Evolutionary conservation across 92 coral and sea anemone genomes (phyloP).

Genomic region (Metridium senile): DNA sequence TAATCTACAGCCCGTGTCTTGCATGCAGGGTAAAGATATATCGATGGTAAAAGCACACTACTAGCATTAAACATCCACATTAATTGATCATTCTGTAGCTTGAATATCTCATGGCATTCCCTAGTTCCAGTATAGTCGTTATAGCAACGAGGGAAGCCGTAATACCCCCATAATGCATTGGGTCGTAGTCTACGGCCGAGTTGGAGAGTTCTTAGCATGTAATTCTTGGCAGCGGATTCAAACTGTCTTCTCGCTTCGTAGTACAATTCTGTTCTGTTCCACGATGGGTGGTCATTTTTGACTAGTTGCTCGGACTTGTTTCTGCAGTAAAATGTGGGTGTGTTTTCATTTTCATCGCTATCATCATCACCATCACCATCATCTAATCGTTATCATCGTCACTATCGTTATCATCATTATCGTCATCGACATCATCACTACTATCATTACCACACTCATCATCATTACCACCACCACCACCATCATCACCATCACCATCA

Average conservation of each 20-base stretch:
- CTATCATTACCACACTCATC: too few relatives aligned
- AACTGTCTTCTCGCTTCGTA: slow-evolving; percentile 67
- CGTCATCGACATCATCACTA: too few relatives aligned
- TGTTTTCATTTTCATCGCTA: too few relatives aligned
- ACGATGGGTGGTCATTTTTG: slow-evolving; percentile 54
- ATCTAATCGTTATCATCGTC: too few relatives aligned
- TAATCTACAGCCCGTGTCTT: slow-evolving; percentile 21
- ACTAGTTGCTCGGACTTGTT: slow-evolving; percentile 50
- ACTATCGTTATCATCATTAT: too few relatives aligned
- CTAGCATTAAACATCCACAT: slow-evolving; percentile 77
- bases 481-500: too few relatives aligned
- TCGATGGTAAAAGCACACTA: slow-evolving; percentile 72
- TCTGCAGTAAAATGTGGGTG: neutral
- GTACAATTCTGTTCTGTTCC: slow-evolving; percentile 47
- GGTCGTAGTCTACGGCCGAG: slow-evolving; percentile 64
- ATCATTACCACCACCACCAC: too few relatives aligned
- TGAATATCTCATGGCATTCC: slow-evolving; percentile 45
- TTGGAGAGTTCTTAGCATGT: slow-evolving; percentile 68
- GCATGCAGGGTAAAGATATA: slow-evolving; percentile 36
- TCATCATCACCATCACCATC: too few relatives aligned
- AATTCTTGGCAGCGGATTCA: slow-evolving; percentile 68
- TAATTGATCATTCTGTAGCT: slow-evolving; percentile 54
- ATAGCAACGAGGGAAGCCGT: slow-evolving; percentile 76
- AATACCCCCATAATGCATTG: slow-evolving; percentile 75
- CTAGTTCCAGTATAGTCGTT: neutral